Evolutionary conservation across 2,888 invertebrate genomes (phyloP), one percentile per base, ranked within the genome.

Genomic region (Pristionchus arcanus): DNA sequence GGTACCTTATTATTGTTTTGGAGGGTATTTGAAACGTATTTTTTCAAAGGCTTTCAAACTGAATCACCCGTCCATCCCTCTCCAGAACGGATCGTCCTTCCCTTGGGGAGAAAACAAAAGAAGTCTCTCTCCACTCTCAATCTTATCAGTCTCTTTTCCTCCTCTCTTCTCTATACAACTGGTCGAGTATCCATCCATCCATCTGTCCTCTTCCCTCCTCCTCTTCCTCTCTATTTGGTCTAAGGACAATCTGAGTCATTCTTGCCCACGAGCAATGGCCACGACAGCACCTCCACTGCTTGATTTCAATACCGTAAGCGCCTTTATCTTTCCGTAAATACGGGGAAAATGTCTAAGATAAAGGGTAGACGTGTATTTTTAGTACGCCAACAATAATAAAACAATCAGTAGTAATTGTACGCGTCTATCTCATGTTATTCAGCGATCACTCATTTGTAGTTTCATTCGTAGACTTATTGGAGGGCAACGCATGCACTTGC

Each of bases 81-180:
- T 49, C 49, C 11, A 71, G 37, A 34, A 37, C 74, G 37, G 9
- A 74, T 34, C 74, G 37, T 25, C 37, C 37, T 74, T 74, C 63
- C n/a, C 63, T 11, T 2, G 49, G 53, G 37, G 49, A 25, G 63
- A 84, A 63, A 63, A 85, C 34, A 63, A 66, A n/a, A 55, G 59
- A n/a, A 21, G 37, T 21, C 42, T 25, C 25, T 28, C 37, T 16
- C 42, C 15, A 42, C 31, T 49, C 42, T 49, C 42, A 49, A 21
- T 42, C 87, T 87, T 55, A 55, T 68, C 71, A 53, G 59, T 86
- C 66, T 66, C 86, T 86, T 19, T 68, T 34, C 53, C 87, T 49
- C 87, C 31, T 68, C 63, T 68, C 34, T 66, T 15, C 63, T 55
- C 68, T 42, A 49, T 87, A 66, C 87, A 31, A 42, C 55, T n/a